Base-by-base conservation (phyloP, 1,140 invertebrate genomes). In the Drosophila ananassae region DNA sequence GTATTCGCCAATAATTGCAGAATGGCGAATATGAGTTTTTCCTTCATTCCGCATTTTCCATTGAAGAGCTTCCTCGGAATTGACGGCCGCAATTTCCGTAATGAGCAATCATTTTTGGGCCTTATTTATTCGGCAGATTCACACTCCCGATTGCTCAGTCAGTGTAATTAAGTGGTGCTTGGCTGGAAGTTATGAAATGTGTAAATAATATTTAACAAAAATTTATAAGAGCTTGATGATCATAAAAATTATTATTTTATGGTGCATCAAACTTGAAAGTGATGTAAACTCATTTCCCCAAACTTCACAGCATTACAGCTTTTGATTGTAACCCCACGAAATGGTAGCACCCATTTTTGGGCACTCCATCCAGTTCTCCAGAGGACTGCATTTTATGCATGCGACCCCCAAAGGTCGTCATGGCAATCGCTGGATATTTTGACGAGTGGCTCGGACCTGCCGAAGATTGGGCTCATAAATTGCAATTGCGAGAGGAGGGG, bases 361-460 rank as follows among this genome's bases (percentile, higher is more conserved):
- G 32, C 58, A 47, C 44, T 24, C 21, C 21, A 77, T 81, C 85
- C 81, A 80, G 82, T 87, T 81, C 67, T 22, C 56, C 72, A 60
- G 55, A 37, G 60, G 62, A 48, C 66, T 82, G 73, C 67, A 69
- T 79, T 77, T 84, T 80, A 84, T 84, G 77, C 81, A 84, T 66
- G 82, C 78, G 74, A 85, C 83, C 82, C 82, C 61, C 30, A 67
- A 58, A 85, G 82, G 78, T 85, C 83, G 58, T 21, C 12, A 53
- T 25, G 34, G 41, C 41, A 22, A 46, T 46, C 41, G n/a, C 41
- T 21, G 8, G 21, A 47, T 52, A 52, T n/a, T 44, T 47, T 46
- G 72, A 9, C 2, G 44, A 72, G 60, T 47, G 46, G 51, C 51
- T 24, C 44, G 25, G 32, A 34, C 41, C 30, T 17, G 17, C 24